phyloP scores from a whole-genome alignment of 2,888 invertebrate species.

The Ligdia adustata region DNA sequence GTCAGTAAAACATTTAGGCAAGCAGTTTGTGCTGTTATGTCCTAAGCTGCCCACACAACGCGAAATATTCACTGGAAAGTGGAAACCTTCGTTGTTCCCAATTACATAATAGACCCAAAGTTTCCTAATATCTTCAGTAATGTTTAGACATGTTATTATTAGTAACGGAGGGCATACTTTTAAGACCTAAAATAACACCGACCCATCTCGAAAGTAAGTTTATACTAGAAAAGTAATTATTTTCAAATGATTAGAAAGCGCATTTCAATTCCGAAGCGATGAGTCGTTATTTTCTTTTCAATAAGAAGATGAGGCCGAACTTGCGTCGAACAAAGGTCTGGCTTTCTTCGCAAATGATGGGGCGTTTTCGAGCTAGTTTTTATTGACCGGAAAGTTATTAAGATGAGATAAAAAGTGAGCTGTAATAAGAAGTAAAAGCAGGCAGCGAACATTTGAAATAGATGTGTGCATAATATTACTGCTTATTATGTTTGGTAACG shows the following conservation, averaged over 20 bases:
- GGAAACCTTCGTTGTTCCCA: too few species aligned
- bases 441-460: background rate
- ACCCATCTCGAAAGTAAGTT: slow-evolving; percentile 28
- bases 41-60: too few species aligned
- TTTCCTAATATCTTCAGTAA: too few species aligned
- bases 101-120: too few species aligned
- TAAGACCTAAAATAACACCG: slow-evolving; percentile 1
- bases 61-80: too few species aligned
- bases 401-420: slow-evolving; percentile 5
- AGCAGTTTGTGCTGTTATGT: too few species aligned
- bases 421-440: slow-evolving; percentile 23
- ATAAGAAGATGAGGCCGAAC: slow-evolving; percentile 23
- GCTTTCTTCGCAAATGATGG: slow-evolving; percentile 35
- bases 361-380: slow-evolving; percentile 23
- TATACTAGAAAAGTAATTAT: slow-evolving; percentile 24
- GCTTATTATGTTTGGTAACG: slow-evolving; percentile 14
- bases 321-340: slow-evolving; percentile 22
- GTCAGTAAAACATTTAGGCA: too few species aligned
- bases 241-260: slow-evolving; percentile 34
- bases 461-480: slow-evolving; percentile 14
- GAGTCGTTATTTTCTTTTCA: slow-evolving; percentile 30
- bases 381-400: slow-evolving; percentile 12
- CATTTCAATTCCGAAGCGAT: slow-evolving; percentile 22
- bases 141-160: background rate
- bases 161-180: background rate